Evolutionary conservation across 2,113 vertebrate species (phyloP).

Genomic region (Toxotes jaculatrix): DNA sequence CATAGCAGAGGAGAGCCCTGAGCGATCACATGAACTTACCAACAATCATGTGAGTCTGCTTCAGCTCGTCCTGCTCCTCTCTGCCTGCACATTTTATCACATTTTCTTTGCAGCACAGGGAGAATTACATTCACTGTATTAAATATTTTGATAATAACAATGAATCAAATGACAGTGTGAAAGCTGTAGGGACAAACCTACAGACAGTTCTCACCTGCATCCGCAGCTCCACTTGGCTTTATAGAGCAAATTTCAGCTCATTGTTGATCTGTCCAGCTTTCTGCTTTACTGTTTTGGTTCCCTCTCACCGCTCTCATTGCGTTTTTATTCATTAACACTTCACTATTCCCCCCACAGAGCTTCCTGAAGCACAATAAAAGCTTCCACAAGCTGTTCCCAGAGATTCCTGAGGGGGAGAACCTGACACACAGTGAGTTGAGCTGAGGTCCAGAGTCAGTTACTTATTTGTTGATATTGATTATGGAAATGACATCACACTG

Average conservation of each 20-base stretch:
- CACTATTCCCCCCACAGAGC: constrained; percentile 57
- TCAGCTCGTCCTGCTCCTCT: neutral
- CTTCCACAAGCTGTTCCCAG: constrained; percentile 87
- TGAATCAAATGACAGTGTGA: neutral
- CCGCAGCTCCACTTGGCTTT: neutral
- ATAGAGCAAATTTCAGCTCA: neutral
- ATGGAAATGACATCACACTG: constrained; percentile 20
- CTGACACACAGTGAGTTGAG: constrained; percentile 83
- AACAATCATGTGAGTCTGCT: constrained; percentile 36
- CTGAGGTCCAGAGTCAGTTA: constrained; percentile 5
- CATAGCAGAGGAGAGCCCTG: constrained; percentile 58
- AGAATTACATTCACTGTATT: neutral
- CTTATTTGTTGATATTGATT: constrained; percentile 45
- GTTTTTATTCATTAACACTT: neutral
- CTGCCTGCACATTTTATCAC: neutral
- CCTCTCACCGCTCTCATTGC: too few species aligned
- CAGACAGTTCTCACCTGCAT: neutral
- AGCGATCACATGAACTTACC: constrained; percentile 1
- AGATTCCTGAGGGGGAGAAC: constrained; percentile 75
- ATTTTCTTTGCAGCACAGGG: neutral
- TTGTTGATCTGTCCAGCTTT: neutral
- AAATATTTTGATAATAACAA: neutral
- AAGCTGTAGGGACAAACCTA: neutral
- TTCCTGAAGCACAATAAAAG: constrained; percentile 71
- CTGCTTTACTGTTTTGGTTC: neutral